A percentile compares a stretch with the other conserved stretches of the same genome.
phyloP scores from a whole-genome alignment of 1,140 invertebrate genomes.

The Colletes gigas region DNA sequence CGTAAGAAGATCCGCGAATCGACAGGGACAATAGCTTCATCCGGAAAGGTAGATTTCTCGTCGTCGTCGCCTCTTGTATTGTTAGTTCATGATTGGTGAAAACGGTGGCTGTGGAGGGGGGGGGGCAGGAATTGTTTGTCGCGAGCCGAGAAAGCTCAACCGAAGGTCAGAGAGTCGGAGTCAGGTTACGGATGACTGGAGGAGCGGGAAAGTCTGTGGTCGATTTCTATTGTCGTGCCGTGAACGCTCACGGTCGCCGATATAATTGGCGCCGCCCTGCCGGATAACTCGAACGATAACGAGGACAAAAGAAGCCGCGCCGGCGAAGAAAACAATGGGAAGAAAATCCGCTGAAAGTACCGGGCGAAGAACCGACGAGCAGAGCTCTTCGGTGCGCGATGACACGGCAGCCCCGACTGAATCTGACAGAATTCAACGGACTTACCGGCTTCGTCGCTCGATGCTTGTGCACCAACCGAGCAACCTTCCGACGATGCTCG shows the following conservation, averaged over 20 bases:
- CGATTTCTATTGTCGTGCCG: slow-evolving; percentile 67
- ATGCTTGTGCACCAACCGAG: not conserved
- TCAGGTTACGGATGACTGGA: slow-evolving; percentile 6
- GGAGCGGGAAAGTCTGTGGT: slow-evolving; percentile 52
- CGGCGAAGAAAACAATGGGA: slow-evolving; percentile 55
- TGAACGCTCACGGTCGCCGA: slow-evolving; percentile 59
- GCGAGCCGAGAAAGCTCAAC: not conserved
- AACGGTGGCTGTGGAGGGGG: not conserved
- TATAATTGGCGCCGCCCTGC: slow-evolving; percentile 68
- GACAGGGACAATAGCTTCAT: slow-evolving; percentile 46
- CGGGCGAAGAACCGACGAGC: slow-evolving; percentile 26
- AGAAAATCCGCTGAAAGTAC: slow-evolving; percentile 50
- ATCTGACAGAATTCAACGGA: slow-evolving; percentile 55
- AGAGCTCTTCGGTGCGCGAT: slow-evolving; percentile 23
- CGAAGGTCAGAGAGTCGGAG: not conserved
- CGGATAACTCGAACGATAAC: slow-evolving; percentile 67
- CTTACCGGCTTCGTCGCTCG: not conserved
- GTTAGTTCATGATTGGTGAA: slow-evolving; percentile 35
- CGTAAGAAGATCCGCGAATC: slow-evolving; percentile 20
- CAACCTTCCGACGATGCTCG: slow-evolving; percentile 3
- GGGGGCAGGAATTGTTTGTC: slow-evolving; percentile 27
- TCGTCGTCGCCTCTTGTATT: slow-evolving; percentile 46
- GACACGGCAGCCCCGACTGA: slow-evolving; percentile 44
- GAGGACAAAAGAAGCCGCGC: slow-evolving; percentile 59
- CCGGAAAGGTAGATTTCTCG: slow-evolving; percentile 38